Base-by-base conservation (phyloP, 2,888 invertebrate genomes). In the Flexamia atlantica region DNA sequence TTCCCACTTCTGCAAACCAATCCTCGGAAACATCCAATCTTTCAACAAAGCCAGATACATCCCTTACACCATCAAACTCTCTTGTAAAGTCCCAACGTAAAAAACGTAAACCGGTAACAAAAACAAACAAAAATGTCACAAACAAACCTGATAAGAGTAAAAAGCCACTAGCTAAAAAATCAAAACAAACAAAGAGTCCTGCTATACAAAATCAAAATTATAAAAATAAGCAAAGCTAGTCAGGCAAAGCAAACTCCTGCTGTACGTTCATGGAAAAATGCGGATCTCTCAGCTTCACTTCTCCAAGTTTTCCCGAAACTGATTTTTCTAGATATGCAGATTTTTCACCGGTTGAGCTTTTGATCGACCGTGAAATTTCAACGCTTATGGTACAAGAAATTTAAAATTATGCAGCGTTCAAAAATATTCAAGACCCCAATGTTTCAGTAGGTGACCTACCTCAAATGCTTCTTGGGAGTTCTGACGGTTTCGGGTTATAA, bases 401-500 rank as follows among this genome's bases (percentile, higher is more conserved):
- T 36, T 23, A 40, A 50, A 83, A 80, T 57, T 83, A 83, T 57
- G 83, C 50, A 46, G 50, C 70, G 9, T 83, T 85, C 76, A 83
- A 76, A 30, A 83, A 84, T 70, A 36, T 14, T 14, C n/a, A 32
- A 74, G 68, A 85, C 30, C 74, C 64, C 36, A 53, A 83, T 80
- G 70, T 83, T n/a, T 72, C 40, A 50, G 46, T 81, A 30, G 72
- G 40, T 46, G 76, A n/a, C n/a, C n/a, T n/a, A 84, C 64, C 72
- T 84, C 17, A 83, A 84, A 68, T 84, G 82, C 64, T 86, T 85
- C 76, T 32, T 85, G 10, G 86, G 84, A 14, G 87, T 87, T 83
- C 76, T 87, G 2, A 86, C 86, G 76, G 40, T 87, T 50, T 84
- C 84, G 64, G 86, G 87, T 14, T 87, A 87, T 70, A 85, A 83